Conservation (phyloP, 2,797 vertebrate genomes). For the Sebastes oblongus region DNA sequence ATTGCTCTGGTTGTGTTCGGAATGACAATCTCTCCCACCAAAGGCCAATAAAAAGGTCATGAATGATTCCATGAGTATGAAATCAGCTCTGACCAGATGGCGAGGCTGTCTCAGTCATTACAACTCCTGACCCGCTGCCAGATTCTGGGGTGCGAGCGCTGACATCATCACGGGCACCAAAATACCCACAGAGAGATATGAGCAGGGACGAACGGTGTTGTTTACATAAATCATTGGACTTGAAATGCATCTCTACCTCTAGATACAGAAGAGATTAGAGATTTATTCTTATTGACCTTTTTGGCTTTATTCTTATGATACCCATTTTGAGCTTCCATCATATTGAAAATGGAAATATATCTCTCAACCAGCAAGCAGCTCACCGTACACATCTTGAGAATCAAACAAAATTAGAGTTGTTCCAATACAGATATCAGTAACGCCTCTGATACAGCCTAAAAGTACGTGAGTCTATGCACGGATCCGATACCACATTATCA, state of each 20-base stretch:
- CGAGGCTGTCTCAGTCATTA: conserved; percentile 42
- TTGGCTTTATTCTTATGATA: background rate
- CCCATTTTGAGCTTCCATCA: background rate
- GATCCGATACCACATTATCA: background rate
- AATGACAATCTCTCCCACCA: conserved; percentile 38
- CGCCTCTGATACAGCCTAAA: too few relatives aligned
- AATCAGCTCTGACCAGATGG: conserved; percentile 66
- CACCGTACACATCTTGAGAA: background rate
- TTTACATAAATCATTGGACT: background rate
- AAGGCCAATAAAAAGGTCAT: conserved; percentile 64
- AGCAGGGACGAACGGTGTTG: background rate
- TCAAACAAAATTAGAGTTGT: background rate
- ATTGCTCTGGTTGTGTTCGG: conserved; percentile 11
- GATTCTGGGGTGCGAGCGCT: background rate
- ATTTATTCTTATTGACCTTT: background rate
- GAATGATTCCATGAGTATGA: conserved; percentile 56
- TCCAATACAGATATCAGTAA: background rate
- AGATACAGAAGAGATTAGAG: background rate
- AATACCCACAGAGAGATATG: background rate
- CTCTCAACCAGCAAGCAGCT: background rate
- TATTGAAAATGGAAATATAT: background rate
- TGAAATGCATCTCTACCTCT: background rate
- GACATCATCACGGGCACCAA: background rate
- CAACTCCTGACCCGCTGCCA: conserved; percentile 52
- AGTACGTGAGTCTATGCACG: too few relatives aligned